Evolutionary conservation across 2,888 invertebrate species (phyloP).

Genomic region (Sturmia bella): DNA sequence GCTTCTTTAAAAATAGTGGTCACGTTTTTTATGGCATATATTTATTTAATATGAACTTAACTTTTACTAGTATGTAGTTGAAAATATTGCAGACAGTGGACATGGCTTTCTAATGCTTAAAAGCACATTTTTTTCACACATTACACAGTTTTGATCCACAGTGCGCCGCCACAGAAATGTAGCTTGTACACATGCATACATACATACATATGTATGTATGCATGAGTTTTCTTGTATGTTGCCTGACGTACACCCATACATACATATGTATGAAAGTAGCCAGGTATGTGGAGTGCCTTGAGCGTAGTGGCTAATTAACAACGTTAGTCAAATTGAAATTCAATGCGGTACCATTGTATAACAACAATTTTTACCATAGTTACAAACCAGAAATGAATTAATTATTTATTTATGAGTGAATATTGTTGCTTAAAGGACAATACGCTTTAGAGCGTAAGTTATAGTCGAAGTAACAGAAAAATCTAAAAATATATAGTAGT

Average conservation of each 20-base stretch:
- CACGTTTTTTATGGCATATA: too few species aligned
- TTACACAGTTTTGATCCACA: too few species aligned
- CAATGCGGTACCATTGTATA: constrained; percentile 40
- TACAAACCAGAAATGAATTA: constrained; percentile 75
- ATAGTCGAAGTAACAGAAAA: not conserved
- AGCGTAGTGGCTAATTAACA: constrained; percentile 66
- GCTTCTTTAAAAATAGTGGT: too few species aligned
- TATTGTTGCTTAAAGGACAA: constrained; percentile 67
- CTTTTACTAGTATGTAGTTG: too few species aligned
- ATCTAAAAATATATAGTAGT: not conserved
- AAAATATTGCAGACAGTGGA: too few species aligned
- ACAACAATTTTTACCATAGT: constrained; percentile 42
- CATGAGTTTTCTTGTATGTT: constrained; percentile 8
- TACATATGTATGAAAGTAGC: not conserved
- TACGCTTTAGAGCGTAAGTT: not conserved
- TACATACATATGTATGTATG: not conserved
- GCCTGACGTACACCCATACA: constrained; percentile 6
- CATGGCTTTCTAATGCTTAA: too few species aligned
- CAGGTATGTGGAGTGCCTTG: constrained; percentile 25
- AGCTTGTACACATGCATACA: not conserved
- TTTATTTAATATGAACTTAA: too few species aligned
- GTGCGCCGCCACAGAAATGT: too few species aligned
- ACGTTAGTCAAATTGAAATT: constrained; percentile 64
- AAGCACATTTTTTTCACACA: too few species aligned
- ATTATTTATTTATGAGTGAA: constrained; percentile 78